Percentiles rank a stretch among this genome's conserved stretches.
These are phyloP conservation scores for Pachycephus smyrnensis DNA, from an alignment of 2,888 invertebrate genomes.

Conservation along the genomic window DNA sequence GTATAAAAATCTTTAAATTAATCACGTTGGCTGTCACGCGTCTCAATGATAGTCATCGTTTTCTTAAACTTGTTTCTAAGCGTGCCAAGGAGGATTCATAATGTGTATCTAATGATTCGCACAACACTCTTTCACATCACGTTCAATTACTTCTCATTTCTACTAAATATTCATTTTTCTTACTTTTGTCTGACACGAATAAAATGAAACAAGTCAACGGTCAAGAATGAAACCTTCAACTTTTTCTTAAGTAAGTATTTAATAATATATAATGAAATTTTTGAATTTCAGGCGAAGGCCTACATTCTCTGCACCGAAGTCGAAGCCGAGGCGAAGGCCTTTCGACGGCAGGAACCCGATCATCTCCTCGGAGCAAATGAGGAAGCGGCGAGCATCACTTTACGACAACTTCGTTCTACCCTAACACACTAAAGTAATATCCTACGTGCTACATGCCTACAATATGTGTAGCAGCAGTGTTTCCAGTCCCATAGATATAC, in stretches of 20 bases:
- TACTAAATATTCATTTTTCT: too few relatives aligned
- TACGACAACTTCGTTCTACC: slow-evolving; percentile 34
- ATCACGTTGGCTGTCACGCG: background rate
- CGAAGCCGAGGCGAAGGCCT: slow-evolving; percentile 86
- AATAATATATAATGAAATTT: background rate
- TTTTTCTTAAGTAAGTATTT: background rate
- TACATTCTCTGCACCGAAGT: slow-evolving; percentile 79
- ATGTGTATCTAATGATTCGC: background rate
- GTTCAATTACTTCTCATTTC: background rate
- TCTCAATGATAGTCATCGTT: too few relatives aligned
- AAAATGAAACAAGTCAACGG: too few relatives aligned
- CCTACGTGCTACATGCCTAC: slow-evolving; percentile 62
- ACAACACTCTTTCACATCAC: background rate
- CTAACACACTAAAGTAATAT: slow-evolving; percentile 48
- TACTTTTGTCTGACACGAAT: too few relatives aligned
- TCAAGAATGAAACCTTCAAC: background rate
- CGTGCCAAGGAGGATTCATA: too few relatives aligned
- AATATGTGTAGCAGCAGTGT: slow-evolving; percentile 60
- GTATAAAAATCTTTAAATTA: background rate
- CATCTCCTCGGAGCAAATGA: slow-evolving; percentile 69
- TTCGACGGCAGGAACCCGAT: slow-evolving; percentile 76
- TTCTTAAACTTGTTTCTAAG: too few relatives aligned
- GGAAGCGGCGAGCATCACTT: slow-evolving; percentile 29
- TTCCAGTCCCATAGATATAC: slow-evolving; percentile 51
- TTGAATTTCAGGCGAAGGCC: slow-evolving; percentile 72